Base-by-base conservation (phyloP, 2,113 vertebrate species). In the Chloebia gouldiae region DNA sequence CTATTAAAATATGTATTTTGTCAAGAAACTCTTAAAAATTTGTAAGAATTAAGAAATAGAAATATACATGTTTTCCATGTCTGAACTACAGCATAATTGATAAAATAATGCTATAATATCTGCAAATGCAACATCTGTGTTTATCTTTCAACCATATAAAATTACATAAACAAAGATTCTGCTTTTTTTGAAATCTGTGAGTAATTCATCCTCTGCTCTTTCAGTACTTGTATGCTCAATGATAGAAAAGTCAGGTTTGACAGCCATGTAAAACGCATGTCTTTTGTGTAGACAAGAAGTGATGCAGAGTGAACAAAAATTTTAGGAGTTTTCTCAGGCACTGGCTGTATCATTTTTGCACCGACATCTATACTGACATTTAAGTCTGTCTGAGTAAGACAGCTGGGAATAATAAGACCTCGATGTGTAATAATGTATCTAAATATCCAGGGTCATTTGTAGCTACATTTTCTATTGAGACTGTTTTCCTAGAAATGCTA, bases 151-250 rank as follows among this genome's bases (percentile, higher is more conserved):
- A 77, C 56, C 35, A 40, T 68, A 61, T 90, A 90, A 95, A 96
- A 96, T 96, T 79, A 49, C 86, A 93, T 88, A 95, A 97, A 96
- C 93, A 97, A 88, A 56, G 81, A 92, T 95, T 90, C 63, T 95
- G 54, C 42, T 91, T 94, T 92, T 95, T 83, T 81, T 83, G 82
- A 96, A 95, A 92, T 88, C 44, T 92, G 11, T 96, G 85, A 96
- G 81, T 95, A 96, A 96, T 86, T 96, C 63, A 76, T 96, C 51
- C 82, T 88, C 81, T 96, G 42, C 63, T 92, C 51, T 88, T 93
- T 73, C 95, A 75, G 44, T 81, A 23, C 75, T 93, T 66, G 30
- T 80, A 51, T 2, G 4, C 9, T 77, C 69, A 85, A 51, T 91
- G 39, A 78, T 60, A 54, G 39, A 64, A 76, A 88, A 94, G 68